phyloP scores from a whole-genome alignment of 2,113 vertebrate genomes.

The Takifugu flavidus region DNA sequence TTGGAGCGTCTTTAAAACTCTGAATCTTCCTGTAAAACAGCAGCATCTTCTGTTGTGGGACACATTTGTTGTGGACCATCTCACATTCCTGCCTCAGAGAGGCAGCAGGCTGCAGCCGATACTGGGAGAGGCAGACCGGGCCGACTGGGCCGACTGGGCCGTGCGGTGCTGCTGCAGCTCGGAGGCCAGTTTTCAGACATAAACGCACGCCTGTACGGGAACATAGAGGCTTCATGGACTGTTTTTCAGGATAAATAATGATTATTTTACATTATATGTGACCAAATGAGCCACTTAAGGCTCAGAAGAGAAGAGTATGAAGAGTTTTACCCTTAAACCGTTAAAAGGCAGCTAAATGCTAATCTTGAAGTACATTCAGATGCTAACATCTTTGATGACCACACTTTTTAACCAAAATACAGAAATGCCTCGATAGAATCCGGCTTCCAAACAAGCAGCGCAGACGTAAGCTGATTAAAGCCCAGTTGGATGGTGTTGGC shows the following conservation, averaged over 20 bases:
- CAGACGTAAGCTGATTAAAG: slow-evolving; percentile 48
- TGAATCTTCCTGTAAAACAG: not conserved
- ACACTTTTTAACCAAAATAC: too few relatives aligned
- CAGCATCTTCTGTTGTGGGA: not conserved
- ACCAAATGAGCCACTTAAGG: too few relatives aligned
- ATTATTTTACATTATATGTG: too few relatives aligned
- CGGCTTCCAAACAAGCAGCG: slow-evolving; percentile 31
- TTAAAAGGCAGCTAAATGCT: too few relatives aligned
- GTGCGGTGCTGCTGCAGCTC: not conserved
- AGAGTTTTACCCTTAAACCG: too few relatives aligned
- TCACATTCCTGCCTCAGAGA: slow-evolving; percentile 72
- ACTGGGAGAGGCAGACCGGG: too few relatives aligned
- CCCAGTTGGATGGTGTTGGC: slow-evolving; percentile 9
- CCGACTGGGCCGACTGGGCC: not conserved
- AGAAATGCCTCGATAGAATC: too few relatives aligned
- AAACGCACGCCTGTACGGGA: not conserved
- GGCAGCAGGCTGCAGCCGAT: slow-evolving; percentile 58
- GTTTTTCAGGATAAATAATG: too few relatives aligned
- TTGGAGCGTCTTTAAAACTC: slow-evolving; percentile 1
- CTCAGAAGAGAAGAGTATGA: too few relatives aligned
- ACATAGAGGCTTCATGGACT: slow-evolving; percentile 17
- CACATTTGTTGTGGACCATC: slow-evolving; percentile 19
- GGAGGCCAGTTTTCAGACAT: not conserved
- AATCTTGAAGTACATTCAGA: too few relatives aligned
- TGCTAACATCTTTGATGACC: too few relatives aligned